These are phyloP conservation scores for Octodonta nipae DNA, from an alignment of 2,888 invertebrate species.

Conservation along the genomic window DNA sequence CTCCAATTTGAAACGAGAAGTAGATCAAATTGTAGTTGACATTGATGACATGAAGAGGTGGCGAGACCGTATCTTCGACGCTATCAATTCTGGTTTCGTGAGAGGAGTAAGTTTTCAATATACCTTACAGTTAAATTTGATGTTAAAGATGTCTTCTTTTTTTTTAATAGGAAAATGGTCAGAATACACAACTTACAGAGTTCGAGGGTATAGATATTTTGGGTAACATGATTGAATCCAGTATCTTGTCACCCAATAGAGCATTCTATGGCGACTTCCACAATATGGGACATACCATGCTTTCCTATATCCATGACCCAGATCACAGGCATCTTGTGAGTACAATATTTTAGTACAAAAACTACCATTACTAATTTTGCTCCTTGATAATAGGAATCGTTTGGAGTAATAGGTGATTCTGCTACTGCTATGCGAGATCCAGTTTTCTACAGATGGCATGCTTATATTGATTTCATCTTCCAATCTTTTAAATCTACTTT, in stretches of 20 bases:
- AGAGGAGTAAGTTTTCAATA: slow-evolving; percentile 40
- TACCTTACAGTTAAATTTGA: too few relatives aligned
- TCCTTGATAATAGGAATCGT: slow-evolving; percentile 48
- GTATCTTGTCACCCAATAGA: slow-evolving; percentile 53
- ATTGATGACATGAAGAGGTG: slow-evolving; percentile 61
- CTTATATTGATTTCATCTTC: slow-evolving; percentile 66
- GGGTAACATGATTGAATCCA: slow-evolving; percentile 68
- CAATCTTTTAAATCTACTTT: slow-evolving; percentile 58
- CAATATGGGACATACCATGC: slow-evolving; percentile 68
- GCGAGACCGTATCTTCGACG: slow-evolving; percentile 59
- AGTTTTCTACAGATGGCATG: slow-evolving; percentile 75
- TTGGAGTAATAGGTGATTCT: slow-evolving; percentile 74
- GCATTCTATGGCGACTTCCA: slow-evolving; percentile 66
- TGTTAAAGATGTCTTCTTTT: too few relatives aligned
- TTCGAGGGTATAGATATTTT: slow-evolving; percentile 60
- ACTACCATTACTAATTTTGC: too few relatives aligned
- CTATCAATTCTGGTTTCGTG: slow-evolving; percentile 51
- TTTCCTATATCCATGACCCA: slow-evolving; percentile 68
- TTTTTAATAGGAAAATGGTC: slow-evolving; percentile 42
- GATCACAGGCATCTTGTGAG: slow-evolving; percentile 59
- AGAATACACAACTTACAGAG: slow-evolving; percentile 46
- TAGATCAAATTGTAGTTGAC: slow-evolving; percentile 53
- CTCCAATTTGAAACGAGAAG: slow-evolving; percentile 52
- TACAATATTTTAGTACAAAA: too few relatives aligned
- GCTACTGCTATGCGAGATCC: slow-evolving; percentile 80